Evolutionary conservation across 2,113 vertebrate species (phyloP).

Genomic region (Globicephala melas): DNA sequence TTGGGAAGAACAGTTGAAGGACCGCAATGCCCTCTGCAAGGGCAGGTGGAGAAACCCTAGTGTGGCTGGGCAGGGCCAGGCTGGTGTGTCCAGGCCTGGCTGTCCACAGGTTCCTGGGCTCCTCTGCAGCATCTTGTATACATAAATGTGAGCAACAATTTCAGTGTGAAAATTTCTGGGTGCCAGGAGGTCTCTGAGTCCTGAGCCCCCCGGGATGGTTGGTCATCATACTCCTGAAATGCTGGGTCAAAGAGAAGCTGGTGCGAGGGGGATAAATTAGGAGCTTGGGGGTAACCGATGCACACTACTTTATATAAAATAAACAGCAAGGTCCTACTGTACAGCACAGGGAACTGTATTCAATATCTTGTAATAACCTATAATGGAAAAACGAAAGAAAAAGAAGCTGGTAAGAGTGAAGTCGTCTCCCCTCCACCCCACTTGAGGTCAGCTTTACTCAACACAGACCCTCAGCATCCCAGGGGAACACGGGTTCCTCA

Average conservation of each 20-base stretch:
- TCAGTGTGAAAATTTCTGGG: background rate
- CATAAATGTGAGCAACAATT: background rate
- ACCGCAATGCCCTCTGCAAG: background rate
- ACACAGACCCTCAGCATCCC: background rate
- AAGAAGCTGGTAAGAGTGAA: background rate
- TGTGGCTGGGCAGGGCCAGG: background rate
- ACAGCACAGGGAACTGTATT: too few relatives aligned
- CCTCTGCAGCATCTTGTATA: background rate
- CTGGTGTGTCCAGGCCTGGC: background rate
- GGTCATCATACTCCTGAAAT: fast-evolving
- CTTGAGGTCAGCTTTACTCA: background rate
- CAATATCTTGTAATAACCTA: too few relatives aligned
- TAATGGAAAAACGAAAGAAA: too few relatives aligned
- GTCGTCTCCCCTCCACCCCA: too few relatives aligned
- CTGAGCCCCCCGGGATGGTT: fast-evolving
- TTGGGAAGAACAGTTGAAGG: background rate
- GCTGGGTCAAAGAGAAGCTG: background rate
- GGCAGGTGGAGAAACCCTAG: fast-evolving
- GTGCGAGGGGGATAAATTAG: background rate
- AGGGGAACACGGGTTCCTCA: background rate
- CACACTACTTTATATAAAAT: too few relatives aligned
- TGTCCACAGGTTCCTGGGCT: background rate
- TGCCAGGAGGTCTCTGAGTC: background rate
- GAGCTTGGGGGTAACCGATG: background rate
- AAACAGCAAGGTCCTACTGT: too few relatives aligned